Base-by-base conservation (phyloP, 2,888 invertebrate genomes). In the Mactromeris polynyma region DNA sequence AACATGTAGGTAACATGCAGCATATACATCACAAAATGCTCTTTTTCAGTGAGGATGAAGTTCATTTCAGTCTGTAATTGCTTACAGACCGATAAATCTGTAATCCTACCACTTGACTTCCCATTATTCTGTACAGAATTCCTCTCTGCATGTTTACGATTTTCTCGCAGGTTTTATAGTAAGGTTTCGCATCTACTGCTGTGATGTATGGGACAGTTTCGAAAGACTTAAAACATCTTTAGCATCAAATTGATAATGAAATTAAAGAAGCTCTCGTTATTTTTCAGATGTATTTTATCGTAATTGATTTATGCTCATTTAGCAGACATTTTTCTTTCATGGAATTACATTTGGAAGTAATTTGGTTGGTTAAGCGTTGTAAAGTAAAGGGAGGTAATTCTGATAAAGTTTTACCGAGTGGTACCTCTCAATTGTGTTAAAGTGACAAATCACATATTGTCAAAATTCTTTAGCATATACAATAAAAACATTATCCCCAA, bases 81-180 rank as follows among this genome's bases (percentile, higher is more conserved):
- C 82, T 81, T 83, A n/a, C 78, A 83, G 89, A 64, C 69, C 46
- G 73, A 86, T 89, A 86, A 86, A 89, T 89, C 89, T 86, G 89
- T 89, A 86, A 80, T 36, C 42, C 38, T 83, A 69, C 54, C 46
- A 73, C 77, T 86, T 86, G 26, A 81, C 77, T 81, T 64, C 81
- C 42, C 85, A 19, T 85, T 69, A 83, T 78, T 78, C 77, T 6
- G 36, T 77, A 42, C 51, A 7, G 78, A 51, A 84, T 77, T 19
- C 54, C 51, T 84, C 33, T 19, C 33, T 73, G 11, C 26, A 84
- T 26, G 58, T 51, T 84, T 84, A 73, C n/a, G 51, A 78, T 78
- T 33, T 42, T 54, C 36, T 78, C 33, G n/a, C 14, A n/a, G 36
- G 77, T 51, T 84, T 84, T 54, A 54, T 51, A 54, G 77, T 73